These are phyloP conservation scores for Phrynosoma blainvillii DNA, from an alignment of 2,113 vertebrate genomes.

Conservation along the genomic window DNA sequence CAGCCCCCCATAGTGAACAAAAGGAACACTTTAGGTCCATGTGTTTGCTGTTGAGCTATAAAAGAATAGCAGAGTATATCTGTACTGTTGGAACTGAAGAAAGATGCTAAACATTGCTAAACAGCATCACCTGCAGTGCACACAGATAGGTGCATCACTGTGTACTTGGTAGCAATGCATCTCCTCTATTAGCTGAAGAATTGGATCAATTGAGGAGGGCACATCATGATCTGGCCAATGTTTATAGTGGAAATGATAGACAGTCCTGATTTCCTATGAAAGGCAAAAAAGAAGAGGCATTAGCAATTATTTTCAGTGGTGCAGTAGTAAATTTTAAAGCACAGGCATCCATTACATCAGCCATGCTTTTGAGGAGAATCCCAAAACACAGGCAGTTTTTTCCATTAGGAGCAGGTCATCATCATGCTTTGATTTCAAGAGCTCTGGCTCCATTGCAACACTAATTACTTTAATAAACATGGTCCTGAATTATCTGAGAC, in stretches of 20 bases:
- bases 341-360: not conserved
- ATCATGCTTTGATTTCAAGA: too few relatives aligned
- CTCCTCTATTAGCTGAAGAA: conserved; percentile 88
- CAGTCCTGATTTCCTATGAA: conserved; percentile 76
- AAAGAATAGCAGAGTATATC: not conserved
- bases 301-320: not conserved
- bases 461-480: not conserved
- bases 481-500: not conserved
- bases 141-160: conserved; percentile 85
- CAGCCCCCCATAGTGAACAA: too few relatives aligned
- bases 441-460: too few relatives aligned
- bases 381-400: not conserved
- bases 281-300: not conserved
- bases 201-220: conserved; percentile 87
- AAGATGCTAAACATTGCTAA: not conserved
- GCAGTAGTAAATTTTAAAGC: not conserved
- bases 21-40: not conserved
- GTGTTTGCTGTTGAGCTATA: not conserved
- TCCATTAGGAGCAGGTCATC: not conserved
- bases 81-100: not conserved
- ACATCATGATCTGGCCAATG: conserved; percentile 97
- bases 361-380: not conserved
- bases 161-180: conserved; percentile 84
- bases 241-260: conserved; percentile 93
- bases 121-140: conserved; percentile 93